phyloP scores from a whole-genome alignment of 2,888 invertebrate genomes.

The Euspilapteryx auroguttella region DNA sequence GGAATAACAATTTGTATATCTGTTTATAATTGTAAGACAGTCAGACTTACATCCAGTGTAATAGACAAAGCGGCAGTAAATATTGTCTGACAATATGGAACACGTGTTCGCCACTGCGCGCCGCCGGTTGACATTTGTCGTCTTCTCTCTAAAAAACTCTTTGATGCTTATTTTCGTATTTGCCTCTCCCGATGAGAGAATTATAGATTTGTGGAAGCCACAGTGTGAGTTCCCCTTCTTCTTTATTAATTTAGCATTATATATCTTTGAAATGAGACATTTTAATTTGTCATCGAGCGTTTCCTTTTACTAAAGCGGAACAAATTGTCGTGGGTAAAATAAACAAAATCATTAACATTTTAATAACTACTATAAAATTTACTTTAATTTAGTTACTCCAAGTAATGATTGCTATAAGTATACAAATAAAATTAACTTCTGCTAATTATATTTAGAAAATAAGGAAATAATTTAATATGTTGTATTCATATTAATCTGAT shows the following conservation, averaged over 20 bases:
- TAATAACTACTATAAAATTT: no score
- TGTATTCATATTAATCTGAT: no score
- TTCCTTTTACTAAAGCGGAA: constrained; percentile 38
- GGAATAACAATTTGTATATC: no score
- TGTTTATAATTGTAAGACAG: no score
- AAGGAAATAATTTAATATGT: no score
- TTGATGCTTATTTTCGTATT: constrained; percentile 59
- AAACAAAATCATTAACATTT: no score
- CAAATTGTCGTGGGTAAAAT: no score
- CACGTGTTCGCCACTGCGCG: constrained; percentile 49
- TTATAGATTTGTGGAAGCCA: constrained; percentile 54
- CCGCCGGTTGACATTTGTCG: constrained; percentile 48
- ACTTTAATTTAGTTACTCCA: no score
- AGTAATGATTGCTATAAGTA: no score
- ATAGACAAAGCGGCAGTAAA: constrained; percentile 39
- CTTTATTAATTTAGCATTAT: constrained; percentile 27
- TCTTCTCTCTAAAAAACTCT: constrained; percentile 51
- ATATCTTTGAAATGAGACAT: constrained; percentile 40
- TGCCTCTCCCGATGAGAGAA: constrained; percentile 44
- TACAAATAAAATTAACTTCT: no score
- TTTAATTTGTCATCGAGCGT: constrained; percentile 52
- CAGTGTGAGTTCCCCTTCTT: constrained; percentile 40
- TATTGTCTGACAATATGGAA: constrained; percentile 56
- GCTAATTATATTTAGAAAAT: no score
- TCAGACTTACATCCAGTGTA: no score